Percentiles rank a stretch among this genome's conserved stretches.
Evolutionary conservation across 2,888 invertebrate genomes (phyloP).

Genomic region (Saturnia japonica): DNA sequence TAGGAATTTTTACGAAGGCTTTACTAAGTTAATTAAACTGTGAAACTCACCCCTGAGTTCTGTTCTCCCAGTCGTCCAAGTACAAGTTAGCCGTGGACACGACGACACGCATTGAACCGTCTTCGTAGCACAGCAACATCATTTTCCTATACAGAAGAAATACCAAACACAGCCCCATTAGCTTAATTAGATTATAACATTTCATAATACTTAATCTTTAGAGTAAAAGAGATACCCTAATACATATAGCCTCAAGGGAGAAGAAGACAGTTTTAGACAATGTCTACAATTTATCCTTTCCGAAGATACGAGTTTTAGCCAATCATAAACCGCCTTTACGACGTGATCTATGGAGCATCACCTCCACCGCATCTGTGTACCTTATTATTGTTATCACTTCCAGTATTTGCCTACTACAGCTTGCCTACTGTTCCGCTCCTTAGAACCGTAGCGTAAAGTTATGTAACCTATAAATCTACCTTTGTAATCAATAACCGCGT

Average conservation of each 20-base stretch:
- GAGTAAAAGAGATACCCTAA: background rate
- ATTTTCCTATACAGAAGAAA: constrained; percentile 84
- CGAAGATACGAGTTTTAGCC: background rate
- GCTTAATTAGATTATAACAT: too few species aligned
- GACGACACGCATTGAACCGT: constrained; percentile 91
- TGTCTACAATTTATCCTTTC: background rate
- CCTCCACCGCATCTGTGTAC: too few species aligned
- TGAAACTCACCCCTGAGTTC: constrained; percentile 90
- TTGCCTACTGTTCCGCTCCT: too few species aligned
- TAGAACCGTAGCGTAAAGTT: too few species aligned
- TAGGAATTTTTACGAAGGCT: too few species aligned
- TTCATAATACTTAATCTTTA: too few species aligned
- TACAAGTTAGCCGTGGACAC: constrained; percentile 96
- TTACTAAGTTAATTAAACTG: background rate
- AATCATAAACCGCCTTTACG: background rate
- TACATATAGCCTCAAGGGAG: background rate
- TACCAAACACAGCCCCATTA: background rate
- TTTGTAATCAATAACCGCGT: too few species aligned
- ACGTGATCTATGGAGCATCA: too few species aligned
- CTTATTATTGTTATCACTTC: too few species aligned
- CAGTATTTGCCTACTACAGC: too few species aligned
- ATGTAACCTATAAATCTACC: too few species aligned
- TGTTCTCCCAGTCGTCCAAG: constrained; percentile 95
- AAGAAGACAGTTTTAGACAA: background rate
- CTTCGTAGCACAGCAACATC: constrained; percentile 92